Evolutionary conservation across 2,113 vertebrate species (phyloP), one percentile per base, ranked within the genome.

Genomic region (Engraulis encrasicolus): DNA sequence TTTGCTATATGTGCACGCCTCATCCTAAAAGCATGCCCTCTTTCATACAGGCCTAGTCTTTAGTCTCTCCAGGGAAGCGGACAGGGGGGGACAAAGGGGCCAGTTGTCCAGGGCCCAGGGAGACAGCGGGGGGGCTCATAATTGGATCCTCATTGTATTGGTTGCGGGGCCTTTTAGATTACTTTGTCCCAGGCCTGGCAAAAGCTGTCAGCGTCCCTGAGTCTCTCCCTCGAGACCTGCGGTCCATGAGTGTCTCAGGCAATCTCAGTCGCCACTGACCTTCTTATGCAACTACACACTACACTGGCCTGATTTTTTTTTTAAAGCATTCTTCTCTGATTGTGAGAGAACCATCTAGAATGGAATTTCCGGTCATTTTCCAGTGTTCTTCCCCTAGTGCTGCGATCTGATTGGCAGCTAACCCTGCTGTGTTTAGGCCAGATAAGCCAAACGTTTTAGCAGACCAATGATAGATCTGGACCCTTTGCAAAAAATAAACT

Each of bases 301-400:
- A n/a, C 36, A 84, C 71, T 71, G 27, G 87, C 74, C 78, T 38
- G 78, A 83, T 83, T 89, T 88, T 74, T 74, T 11, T 88, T 74
- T 74, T 11, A 81, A 90, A 78, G 79, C 88, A 88, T 84, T 86
- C 84, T 90, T 81, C n/a, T 87, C 79, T 84, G 66, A 80, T 86
- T 71, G 84, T 87, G 86, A 83, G 82, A 89, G 84, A n/a, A n/a
- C 79, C 88, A 89, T 89, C 83, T 83, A 83, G 90, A 88, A 77
- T 84, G 92, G 92, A 92, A 93, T 94, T 94, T 94, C 93, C 93
- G 90, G 90, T 88, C 84, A 92, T 93, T 93, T 93, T 89, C 87
- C 86, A 86, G 86, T 37, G 83, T 91, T 91, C 89, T 87, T 92
- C 88, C 78, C 82, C 81, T 85, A 49, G 86, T 91, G 90, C 91